phyloP scores from a whole-genome alignment of 2,888 invertebrate genomes.

The Eupithecia inturbata region DNA sequence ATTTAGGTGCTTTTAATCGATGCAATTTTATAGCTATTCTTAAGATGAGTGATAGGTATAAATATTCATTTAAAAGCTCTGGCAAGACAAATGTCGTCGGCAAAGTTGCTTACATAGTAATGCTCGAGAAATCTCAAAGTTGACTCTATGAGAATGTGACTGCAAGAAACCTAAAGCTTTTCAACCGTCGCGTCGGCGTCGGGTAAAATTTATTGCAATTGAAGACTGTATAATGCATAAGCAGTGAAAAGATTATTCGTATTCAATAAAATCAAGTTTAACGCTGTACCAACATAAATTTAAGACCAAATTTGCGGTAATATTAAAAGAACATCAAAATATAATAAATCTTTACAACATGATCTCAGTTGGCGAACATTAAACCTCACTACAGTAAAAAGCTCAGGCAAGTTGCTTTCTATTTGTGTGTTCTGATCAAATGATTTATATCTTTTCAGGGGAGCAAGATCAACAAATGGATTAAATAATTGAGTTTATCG shows the following conservation, averaged over 20 bases:
- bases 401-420: constrained; percentile 26
- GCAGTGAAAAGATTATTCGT: constrained; percentile 7
- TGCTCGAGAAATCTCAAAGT: constrained; percentile 4
- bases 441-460: constrained; percentile 25
- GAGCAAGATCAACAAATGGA: constrained; percentile 14
- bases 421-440: constrained; percentile 24
- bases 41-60: constrained; percentile 17
- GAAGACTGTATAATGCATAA: constrained; percentile 25
- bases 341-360: constrained; percentile 27
- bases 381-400: constrained; percentile 18
- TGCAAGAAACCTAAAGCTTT: constrained; percentile 4
- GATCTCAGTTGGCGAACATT: constrained; percentile 18
- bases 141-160: constrained; percentile 1
- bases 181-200: too few relatives aligned
- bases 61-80: constrained; percentile 32
- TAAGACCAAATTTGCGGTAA: not conserved
- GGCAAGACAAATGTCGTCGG: constrained; percentile 42
- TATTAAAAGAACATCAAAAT: constrained; percentile 18
- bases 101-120: constrained; percentile 21
- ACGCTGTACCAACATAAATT: not conserved
- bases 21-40: constrained; percentile 17
- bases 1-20: constrained; percentile 30
- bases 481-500: constrained; percentile 16
- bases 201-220: constrained; percentile 18
- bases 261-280: constrained; percentile 1